Evolutionary conservation across 2,888 invertebrate species (phyloP).

Genomic region (Mantis religiosa): DNA sequence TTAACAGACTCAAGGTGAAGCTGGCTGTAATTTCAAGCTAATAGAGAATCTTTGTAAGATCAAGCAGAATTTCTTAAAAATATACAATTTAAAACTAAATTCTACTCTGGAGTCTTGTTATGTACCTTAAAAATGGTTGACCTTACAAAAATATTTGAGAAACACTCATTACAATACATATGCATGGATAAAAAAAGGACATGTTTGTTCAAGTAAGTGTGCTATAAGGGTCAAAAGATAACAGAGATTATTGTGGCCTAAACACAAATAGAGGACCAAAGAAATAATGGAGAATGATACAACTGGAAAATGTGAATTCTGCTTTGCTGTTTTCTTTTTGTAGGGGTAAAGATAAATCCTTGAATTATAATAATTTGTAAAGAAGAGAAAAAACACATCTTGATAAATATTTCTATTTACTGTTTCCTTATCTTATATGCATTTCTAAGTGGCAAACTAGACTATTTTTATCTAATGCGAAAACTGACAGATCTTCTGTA

Average conservation of each 20-base stretch:
- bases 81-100: background rate
- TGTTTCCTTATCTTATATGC: background rate
- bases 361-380: background rate
- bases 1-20: background rate
- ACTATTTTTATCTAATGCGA: background rate
- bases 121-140: background rate
- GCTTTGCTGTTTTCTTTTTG: background rate
- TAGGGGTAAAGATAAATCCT: background rate
- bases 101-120: background rate
- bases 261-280: background rate
- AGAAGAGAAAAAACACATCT: background rate
- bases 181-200: background rate
- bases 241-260: background rate
- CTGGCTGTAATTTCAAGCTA: background rate
- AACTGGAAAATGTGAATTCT: background rate
- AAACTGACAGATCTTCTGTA: background rate
- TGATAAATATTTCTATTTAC: background rate
- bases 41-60: background rate
- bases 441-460: background rate
- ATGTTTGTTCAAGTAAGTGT: background rate
- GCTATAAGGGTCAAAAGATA: background rate
- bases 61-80: background rate
- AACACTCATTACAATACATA: background rate
- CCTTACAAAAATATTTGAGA: background rate
- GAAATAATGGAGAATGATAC: background rate